Base-by-base conservation (phyloP, 64 coral and sea anemone species). In the Montipora capricornis region DNA sequence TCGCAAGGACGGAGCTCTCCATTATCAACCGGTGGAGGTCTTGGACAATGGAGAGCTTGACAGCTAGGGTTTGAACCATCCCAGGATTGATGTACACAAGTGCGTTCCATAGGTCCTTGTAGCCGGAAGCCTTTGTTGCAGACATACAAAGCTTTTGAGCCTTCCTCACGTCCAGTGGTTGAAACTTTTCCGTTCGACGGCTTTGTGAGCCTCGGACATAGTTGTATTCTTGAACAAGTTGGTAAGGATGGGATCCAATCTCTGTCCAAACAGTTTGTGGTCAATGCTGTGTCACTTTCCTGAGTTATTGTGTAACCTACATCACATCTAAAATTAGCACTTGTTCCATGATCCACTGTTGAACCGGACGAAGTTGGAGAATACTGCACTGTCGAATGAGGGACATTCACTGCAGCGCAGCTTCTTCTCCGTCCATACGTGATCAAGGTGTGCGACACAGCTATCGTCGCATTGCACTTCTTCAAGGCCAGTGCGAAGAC, bases 141-240 rank as follows among this genome's bases (percentile, higher is more conserved):
- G 6, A 91, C 5, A 57, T 73, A 91, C 15, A 49, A 12, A 73
- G 89, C 89, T 64, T 91, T 91, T 44, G 89, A 91, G 15, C 89
- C 89, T 51, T 73, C 59, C 5, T 20, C 20, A 22, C 19, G 77
- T 44, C 89, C 89, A 15, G 37, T 74, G 4, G 48, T 14, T 8
- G 57, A 89, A 89, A 89, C 53, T 4, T 77, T 20, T 77, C 87
- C 87, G 20, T 89, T 44, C 8, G 12, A 45, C 4, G 87, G 87
- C 0, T 78, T 77, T 2, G 6, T 89, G 15, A 77, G 45, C 3
- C 1, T 5, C 8, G 87, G 87, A 44, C 87, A 89, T 45, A 15
- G n/a, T 55, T 45, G 17, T 77, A 78, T 15, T 64, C 20, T 89
- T 77, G 2, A 1, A 47, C 73, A 77, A 8, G 44, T 6, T 19